Evolutionary conservation across 1,140 invertebrate genomes (phyloP).

Genomic region (Sarcophaga bullata): DNA sequence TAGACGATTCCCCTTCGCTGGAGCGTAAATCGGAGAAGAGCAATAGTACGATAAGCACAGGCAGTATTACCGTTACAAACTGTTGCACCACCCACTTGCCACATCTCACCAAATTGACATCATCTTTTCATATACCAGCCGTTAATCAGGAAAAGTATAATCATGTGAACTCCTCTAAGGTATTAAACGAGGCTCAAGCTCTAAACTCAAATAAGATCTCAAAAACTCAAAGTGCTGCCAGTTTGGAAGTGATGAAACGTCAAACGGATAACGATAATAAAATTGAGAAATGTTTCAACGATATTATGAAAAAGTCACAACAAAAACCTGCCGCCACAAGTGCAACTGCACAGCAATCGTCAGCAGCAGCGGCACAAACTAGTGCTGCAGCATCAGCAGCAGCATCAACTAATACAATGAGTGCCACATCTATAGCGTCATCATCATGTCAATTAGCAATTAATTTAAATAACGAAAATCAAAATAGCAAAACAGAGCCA

Average conservation of each 20-base stretch:
- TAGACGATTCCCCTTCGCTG: slow-evolving; percentile 50
- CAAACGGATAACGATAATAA: slow-evolving; percentile 65
- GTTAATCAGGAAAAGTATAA: slow-evolving; percentile 1
- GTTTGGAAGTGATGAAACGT: slow-evolving; percentile 55
- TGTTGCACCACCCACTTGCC: slow-evolving; percentile 62
- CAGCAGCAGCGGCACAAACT: neutral
- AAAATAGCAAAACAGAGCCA: slow-evolving; percentile 32
- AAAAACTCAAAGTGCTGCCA: slow-evolving; percentile 46
- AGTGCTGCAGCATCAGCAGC: neutral
- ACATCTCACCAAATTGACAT: slow-evolving; percentile 62
- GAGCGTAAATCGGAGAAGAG: slow-evolving; percentile 63
- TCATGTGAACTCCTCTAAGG: neutral
- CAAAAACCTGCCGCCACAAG: slow-evolving; percentile 43
- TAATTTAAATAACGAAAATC: slow-evolving; percentile 14
- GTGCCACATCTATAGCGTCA: neutral
- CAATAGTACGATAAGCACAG: slow-evolving; percentile 62
- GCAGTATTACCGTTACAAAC: slow-evolving; percentile 60
- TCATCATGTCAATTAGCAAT: neutral
- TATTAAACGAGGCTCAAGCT: slow-evolving; percentile 32
- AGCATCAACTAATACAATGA: slow-evolving; percentile 14
- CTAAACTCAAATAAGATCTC: slow-evolving; percentile 36
- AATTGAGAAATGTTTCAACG: slow-evolving; percentile 62
- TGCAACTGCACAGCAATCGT: neutral
- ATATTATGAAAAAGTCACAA: slow-evolving; percentile 62
- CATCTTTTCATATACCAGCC: slow-evolving; percentile 61